Base-by-base conservation (phyloP, 1,140 invertebrate genomes). In the Conopomorpha cramerella region DNA sequence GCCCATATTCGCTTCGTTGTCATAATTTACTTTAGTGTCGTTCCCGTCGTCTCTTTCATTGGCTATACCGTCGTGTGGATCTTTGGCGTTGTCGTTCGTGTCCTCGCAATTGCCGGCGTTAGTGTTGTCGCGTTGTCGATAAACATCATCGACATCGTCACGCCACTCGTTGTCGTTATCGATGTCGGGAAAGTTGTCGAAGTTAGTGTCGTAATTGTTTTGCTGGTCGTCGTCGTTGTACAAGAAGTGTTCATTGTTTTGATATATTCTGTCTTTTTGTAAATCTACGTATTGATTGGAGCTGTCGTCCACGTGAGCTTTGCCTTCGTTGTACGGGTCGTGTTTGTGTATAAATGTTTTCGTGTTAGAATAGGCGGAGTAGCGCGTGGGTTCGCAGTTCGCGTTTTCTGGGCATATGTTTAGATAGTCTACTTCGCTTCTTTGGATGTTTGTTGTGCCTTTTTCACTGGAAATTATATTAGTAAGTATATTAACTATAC, bases 401-500 rank as follows among this genome's bases (percentile, higher is more conserved):
- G n/a, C n/a, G 8, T 64, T 51, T 11, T 70, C 59, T 1, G 49
- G 27, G 17, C 65, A 68, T 16, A 64, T 4, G n/a, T 55, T 54
- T 16, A 53, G 33, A 3, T 50, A 35, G 39, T 66, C 54, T 36
- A 57, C 36, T 14, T 62, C 45, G 19, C 36, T 68, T 35, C 39
- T 49, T 49, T 68, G 55, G 4, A 70, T 38, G 33, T 64, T 63
- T 10, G 65, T 31, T 11, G 63, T 53, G 0, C 52, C 56, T 40
- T 59, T 61, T 42, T 66, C 61, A 42, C 65, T 70, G 51, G 35
- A 65, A 66, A 39, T 29, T 23, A 6, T 23, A 23, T 23, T 6
- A 23, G 19, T 23, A 23, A 6, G 4, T 23, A 23, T 23, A 23
- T 23, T 23, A 23, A 23, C 4, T 23, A 10, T 6, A 6, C 19